Evolutionary conservation across 2,888 invertebrate genomes (phyloP).

Genomic region (Agelastica alni): DNA sequence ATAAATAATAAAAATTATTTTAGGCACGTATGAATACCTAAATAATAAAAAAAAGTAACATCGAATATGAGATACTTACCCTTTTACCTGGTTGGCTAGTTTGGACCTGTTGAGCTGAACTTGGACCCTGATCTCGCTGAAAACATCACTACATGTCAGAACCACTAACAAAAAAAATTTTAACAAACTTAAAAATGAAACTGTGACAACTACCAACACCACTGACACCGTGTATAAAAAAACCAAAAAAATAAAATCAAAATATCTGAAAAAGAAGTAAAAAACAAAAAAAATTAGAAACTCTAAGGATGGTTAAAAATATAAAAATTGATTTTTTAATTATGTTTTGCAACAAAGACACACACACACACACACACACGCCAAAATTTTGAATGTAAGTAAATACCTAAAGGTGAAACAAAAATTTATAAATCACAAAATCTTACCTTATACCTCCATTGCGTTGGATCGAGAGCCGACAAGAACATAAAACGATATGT

Average conservation of each 20-base stretch:
- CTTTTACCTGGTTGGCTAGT: constrained; percentile 45
- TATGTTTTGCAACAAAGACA: no score
- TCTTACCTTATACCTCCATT: constrained; percentile 24
- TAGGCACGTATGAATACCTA: not conserved
- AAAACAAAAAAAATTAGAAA: no score
- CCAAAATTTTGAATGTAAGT: no score
- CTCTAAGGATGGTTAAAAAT: no score
- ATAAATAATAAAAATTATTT: no score
- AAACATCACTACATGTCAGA: constrained; percentile 52
- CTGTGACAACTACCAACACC: constrained; percentile 3
- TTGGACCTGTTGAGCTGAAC: constrained; percentile 36
- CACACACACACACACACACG: no score
- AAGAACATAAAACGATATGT: constrained; percentile 16
- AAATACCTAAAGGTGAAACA: not conserved
- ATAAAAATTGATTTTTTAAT: no score
- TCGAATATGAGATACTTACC: constrained; percentile 46
- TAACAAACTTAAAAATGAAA: constrained; percentile 32
- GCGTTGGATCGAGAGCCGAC: constrained; percentile 8
- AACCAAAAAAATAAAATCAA: constrained; percentile 4
- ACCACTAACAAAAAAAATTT: constrained; percentile 38
- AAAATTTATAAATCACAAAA: constrained; percentile 13
- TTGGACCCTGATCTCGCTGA: constrained; percentile 52
- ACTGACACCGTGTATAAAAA: no score
- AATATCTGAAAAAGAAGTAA: no score
- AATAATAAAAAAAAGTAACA: constrained; percentile 2